Conservation (phyloP, 2,797 vertebrate species). For the Sarcophilus harrisii region DNA sequence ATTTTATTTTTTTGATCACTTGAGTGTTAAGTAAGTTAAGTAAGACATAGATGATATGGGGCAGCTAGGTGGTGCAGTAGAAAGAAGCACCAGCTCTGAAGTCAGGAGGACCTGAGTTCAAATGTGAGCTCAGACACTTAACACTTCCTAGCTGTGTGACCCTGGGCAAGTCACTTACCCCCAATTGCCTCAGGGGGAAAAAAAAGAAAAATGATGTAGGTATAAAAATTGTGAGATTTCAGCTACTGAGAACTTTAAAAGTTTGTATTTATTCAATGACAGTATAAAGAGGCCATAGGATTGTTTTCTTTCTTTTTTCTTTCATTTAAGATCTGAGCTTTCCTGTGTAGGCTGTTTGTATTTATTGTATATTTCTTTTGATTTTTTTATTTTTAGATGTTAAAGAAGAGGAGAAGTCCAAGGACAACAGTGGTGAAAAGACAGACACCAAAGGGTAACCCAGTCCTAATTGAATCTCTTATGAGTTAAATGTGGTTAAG, state of each 20-base stretch:
- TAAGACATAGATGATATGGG: background rate
- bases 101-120: no score
- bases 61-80: no score
- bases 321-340: background rate
- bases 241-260: background rate
- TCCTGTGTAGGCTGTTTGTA: background rate
- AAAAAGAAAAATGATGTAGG: background rate
- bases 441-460: constrained; percentile 91
- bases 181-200: no score
- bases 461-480: constrained; percentile 46
- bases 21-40: background rate
- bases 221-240: background rate
- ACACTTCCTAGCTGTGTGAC: no score
- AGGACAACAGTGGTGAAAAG: constrained; percentile 91
- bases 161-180: no score
- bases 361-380: constrained; percentile 39
- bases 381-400: constrained; percentile 87
- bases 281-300: background rate
- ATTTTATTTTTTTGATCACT: background rate
- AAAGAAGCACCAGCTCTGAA: no score
- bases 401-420: constrained; percentile 93
- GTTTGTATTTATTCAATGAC: background rate
- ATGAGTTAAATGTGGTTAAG: background rate
- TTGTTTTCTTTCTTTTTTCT: background rate
- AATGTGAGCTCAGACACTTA: no score